Evolutionary conservation across 2,888 invertebrate genomes (phyloP).

Genomic region (Helobdella robusta): DNA sequence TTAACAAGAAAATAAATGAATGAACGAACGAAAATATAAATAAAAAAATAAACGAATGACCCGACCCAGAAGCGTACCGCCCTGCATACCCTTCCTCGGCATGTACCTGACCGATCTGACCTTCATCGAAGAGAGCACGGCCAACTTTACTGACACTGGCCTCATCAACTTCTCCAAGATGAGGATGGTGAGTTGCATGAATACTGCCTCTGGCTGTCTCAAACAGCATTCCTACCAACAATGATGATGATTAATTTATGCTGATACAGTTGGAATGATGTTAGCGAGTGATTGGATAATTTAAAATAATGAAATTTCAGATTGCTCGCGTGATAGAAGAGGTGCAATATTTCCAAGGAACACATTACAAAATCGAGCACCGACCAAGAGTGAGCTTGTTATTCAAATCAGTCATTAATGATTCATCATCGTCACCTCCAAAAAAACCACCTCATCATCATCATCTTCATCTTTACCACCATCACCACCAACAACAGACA

Average conservation of each 20-base stretch:
- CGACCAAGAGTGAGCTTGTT: constrained; percentile 55
- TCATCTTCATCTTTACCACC: too few relatives aligned
- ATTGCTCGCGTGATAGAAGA: constrained; percentile 84
- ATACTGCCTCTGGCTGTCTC: too few relatives aligned
- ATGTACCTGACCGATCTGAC: constrained; percentile 81
- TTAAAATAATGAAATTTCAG: constrained; percentile 52
- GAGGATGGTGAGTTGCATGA: constrained; percentile 70
- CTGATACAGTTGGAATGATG: too few relatives aligned
- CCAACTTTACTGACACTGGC: constrained; percentile 77
- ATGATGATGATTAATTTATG: too few relatives aligned
- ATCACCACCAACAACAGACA: constrained; percentile 52
- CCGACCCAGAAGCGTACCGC: constrained; percentile 58
- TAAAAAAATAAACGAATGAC: too few relatives aligned
- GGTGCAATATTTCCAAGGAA: constrained; percentile 80
- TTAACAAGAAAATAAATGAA: too few relatives aligned
- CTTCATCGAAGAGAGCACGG: constrained; percentile 84
- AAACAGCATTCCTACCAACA: too few relatives aligned
- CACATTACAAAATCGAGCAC: constrained; percentile 78
- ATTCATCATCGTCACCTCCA: neutral
- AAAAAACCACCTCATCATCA: neutral
- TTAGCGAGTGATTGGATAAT: neutral
- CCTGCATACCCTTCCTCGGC: constrained; percentile 55
- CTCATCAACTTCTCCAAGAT: constrained; percentile 85
- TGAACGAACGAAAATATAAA: too few relatives aligned
- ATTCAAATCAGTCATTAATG: neutral